Evolutionary conservation across 1,140 invertebrate species (phyloP), one percentile per base, ranked within the genome.

Genomic region (Xylocopa sonorina): DNA sequence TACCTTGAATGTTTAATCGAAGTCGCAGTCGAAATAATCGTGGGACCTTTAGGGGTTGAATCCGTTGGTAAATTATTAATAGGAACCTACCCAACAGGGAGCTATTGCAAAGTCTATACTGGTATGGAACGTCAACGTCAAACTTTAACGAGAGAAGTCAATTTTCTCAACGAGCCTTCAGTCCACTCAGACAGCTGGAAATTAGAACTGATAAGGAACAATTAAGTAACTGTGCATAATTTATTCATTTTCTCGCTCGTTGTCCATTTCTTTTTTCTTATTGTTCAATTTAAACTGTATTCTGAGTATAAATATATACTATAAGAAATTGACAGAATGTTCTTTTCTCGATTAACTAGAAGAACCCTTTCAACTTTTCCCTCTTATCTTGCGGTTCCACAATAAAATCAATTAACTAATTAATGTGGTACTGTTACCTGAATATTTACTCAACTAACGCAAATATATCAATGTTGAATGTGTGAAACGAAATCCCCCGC

Each of bases 11-110:
- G 51, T 72, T 78, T 62, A 16, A 72, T 3, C 27, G 27, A 0
- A 29, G 3, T 10, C 57, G 4, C 16, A n/a, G n/a, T n/a, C n/a
- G 72, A 80, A 67, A 80, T 80, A 60, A 76, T 60, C 62, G 63
- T 32, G 46, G 27, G 34, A 46, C 18, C 63, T 21, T n/a, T n/a
- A 21, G 24, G 6, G 18, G 14, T 32, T 16, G 41, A 48, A 80
- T 80, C 75, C n/a, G n/a, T n/a, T n/a, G n/a, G n/a, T n/a, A 75
- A 80, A 80, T 80, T 80, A 76, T 68, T 63, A 53, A 80, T 74
- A 74, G 51, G 71, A 74, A 41, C 50, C 71, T 64, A 46, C 2
- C 27, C 24, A 57, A n/a, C 16, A 46, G 69, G 51, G 48, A 24
- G 10, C 43, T 46, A 29, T n/a, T 32, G 46, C 27, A 43, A 27